Conservation (phyloP, 2,888 invertebrate genomes). For the Platynereis dumerilii region DNA sequence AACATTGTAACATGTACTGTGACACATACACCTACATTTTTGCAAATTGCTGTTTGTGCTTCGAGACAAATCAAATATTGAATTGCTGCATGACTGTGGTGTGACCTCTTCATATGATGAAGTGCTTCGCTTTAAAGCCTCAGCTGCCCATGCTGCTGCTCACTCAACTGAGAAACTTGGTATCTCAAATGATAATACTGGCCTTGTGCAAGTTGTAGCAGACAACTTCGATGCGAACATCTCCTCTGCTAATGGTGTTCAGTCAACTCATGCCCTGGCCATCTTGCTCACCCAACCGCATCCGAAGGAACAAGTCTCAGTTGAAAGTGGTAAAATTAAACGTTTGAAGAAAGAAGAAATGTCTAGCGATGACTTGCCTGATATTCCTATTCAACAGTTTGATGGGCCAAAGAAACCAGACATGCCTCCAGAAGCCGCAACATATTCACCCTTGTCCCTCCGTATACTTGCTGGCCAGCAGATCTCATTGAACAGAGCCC, state of each 20-base stretch:
- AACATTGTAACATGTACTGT: too few species aligned
- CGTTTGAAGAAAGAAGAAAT: background rate
- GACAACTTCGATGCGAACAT: conserved; percentile 38
- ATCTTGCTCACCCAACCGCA: conserved; percentile 25
- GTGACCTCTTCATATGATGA: conserved; percentile 38
- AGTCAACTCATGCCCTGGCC: conserved; percentile 31
- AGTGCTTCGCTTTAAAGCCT: conserved; percentile 37
- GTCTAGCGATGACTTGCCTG: conserved; percentile 9
- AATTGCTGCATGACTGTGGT: conserved; percentile 24
- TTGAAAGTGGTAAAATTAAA: background rate
- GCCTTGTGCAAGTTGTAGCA: conserved; percentile 29
- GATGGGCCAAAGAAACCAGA: conserved; percentile 25
- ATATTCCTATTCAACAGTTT: conserved; percentile 22
- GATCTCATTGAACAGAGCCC: too few species aligned
- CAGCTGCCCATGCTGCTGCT: too few species aligned
- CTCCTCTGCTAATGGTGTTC: conserved; percentile 30
- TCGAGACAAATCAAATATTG: conserved; percentile 17
- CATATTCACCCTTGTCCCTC: background rate
- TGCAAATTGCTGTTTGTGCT: conserved; percentile 15
- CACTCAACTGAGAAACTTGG: conserved; percentile 20
- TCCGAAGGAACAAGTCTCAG: background rate
- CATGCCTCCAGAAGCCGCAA: conserved; percentile 15
- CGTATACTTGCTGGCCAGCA: background rate
- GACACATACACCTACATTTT: conserved; percentile 10
- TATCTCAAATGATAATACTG: conserved; percentile 18